Evolutionary conservation across 2,888 invertebrate genomes (phyloP).

Genomic region (Dryococelus australis): DNA sequence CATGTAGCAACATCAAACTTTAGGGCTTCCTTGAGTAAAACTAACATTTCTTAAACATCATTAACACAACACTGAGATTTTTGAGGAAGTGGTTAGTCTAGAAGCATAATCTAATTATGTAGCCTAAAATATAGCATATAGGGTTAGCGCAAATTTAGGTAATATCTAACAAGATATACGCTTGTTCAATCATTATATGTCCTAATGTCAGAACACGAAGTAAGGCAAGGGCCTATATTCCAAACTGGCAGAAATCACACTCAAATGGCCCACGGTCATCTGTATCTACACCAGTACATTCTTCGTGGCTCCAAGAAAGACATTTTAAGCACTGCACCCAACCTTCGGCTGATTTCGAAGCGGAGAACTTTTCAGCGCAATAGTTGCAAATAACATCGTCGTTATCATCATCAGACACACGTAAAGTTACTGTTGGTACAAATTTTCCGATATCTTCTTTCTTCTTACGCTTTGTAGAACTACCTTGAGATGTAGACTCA

Average conservation of each 20-base stretch:
- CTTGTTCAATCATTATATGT: neutral
- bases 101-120: neutral
- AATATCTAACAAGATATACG: neutral
- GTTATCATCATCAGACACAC: conserved; percentile 23
- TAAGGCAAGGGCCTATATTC: neutral
- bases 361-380: conserved; percentile 28
- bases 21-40: no score
- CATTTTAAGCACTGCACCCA: conserved; percentile 11
- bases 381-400: conserved; percentile 24
- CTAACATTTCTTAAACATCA: neutral
- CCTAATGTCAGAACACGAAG: neutral
- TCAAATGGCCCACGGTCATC: neutral
- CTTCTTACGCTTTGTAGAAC: neutral
- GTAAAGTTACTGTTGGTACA: neutral
- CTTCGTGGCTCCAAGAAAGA: conserved; percentile 27
- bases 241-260: conserved; percentile 17
- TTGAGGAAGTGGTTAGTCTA: neutral
- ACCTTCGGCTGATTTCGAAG: conserved; percentile 28
- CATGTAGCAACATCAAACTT: no score
- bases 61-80: neutral
- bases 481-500: neutral
- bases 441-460: no score
- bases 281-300: conserved; percentile 6
- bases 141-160: neutral
- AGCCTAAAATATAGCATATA: neutral